Evolutionary conservation across 2,797 vertebrate species (phyloP).

Genomic region (Acrocephalus scirpaceus): DNA sequence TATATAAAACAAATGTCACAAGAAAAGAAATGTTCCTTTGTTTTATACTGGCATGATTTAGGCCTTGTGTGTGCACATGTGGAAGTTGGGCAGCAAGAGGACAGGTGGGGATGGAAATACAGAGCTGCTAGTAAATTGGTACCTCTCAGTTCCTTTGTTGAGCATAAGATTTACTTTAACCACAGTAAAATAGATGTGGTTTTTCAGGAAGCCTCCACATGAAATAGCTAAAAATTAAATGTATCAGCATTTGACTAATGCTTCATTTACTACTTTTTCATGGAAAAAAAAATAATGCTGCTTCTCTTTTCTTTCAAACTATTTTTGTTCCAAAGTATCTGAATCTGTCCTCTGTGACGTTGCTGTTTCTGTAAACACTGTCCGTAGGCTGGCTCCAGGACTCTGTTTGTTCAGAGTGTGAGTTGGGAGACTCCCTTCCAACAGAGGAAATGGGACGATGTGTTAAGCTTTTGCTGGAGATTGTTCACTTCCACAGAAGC

Average conservation of each 20-base stretch:
- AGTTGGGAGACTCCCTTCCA: constrained; percentile 79
- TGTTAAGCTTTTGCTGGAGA: constrained; percentile 74
- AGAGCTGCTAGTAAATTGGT: constrained; percentile 9
- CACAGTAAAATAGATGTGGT: not conserved
- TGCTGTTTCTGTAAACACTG: constrained; percentile 65
- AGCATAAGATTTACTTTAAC: not conserved
- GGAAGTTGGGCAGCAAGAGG: not conserved
- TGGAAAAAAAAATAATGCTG: not conserved
- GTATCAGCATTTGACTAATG: not conserved
- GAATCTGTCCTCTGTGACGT: not conserved
- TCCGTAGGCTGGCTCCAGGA: constrained; percentile 47
- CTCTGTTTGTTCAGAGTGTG: constrained; percentile 69
- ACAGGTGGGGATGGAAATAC: not conserved
- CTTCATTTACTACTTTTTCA: not conserved
- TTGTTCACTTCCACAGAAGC: constrained; percentile 80
- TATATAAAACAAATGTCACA: not conserved
- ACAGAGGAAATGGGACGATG: constrained; percentile 75
- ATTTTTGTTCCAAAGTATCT: not conserved
- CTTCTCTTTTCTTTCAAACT: not conserved
- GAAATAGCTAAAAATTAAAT: not conserved
- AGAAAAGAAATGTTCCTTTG: not conserved
- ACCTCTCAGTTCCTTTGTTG: constrained; percentile 36
- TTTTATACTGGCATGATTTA: not conserved
- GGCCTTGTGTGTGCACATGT: not conserved
- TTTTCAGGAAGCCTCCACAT: not conserved